Conservation (phyloP, 2,113 vertebrate genomes). For the Uropsilus gracilis region DNA sequence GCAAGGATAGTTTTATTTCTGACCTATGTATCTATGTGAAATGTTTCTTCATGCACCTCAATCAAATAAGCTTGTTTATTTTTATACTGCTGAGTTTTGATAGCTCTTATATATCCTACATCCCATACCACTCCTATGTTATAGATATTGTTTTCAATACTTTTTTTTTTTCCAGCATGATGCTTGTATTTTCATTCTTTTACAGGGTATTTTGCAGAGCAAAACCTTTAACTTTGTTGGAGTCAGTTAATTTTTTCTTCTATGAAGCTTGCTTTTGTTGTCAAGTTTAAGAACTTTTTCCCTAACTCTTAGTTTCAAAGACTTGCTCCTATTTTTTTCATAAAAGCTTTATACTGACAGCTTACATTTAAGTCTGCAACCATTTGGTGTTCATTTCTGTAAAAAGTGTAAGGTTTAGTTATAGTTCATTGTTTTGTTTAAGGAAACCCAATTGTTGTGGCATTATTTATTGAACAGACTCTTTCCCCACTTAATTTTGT, state of each 20-base stretch:
- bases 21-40: neutral
- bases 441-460: neutral
- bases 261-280: neutral
- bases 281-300: neutral
- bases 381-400: neutral
- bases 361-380: neutral
- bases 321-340: neutral
- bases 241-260: neutral
- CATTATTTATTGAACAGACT: neutral
- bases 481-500: neutral
- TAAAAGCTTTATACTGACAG: neutral
- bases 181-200: neutral
- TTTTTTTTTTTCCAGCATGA: neutral
- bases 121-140: neutral
- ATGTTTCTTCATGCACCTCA: neutral
- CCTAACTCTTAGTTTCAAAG: neutral
- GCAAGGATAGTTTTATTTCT: neutral
- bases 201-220: neutral
- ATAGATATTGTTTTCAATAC: neutral
- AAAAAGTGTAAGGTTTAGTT: neutral
- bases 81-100: conserved; percentile 8
- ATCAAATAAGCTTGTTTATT: neutral
- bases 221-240: neutral
- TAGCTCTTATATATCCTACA: neutral
- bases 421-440: neutral